Conservation (phyloP, 92 coral and sea anemone species). For the Siderastrea radians region DNA sequence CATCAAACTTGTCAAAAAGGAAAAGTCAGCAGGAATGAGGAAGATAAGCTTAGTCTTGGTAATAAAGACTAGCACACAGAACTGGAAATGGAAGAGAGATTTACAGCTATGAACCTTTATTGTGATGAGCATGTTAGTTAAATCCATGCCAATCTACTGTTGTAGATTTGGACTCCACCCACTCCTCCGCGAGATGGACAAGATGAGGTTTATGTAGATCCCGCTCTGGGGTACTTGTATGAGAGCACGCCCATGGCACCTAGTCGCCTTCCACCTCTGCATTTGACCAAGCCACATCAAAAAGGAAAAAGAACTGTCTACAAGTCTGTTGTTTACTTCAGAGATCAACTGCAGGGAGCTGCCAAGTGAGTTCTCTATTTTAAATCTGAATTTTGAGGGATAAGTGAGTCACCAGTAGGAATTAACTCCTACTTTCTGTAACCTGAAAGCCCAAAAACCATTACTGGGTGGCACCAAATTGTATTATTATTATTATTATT, state of each 20-base stretch:
- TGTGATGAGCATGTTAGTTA: too few relatives aligned
- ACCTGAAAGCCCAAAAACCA: too few relatives aligned
- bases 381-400: too few relatives aligned
- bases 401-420: too few relatives aligned
- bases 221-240: conserved; percentile 78
- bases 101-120: too few relatives aligned
- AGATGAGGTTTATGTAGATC: conserved; percentile 89
- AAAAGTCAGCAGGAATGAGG: too few relatives aligned
- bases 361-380: conserved; percentile 75
- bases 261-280: conserved; percentile 78
- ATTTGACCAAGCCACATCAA: conserved; percentile 80
- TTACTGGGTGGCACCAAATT: too few relatives aligned
- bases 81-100: too few relatives aligned
- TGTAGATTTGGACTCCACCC: conserved; percentile 98
- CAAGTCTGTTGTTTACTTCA: conserved; percentile 73
- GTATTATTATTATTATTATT: too few relatives aligned
- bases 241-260: conserved; percentile 80
- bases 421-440: too few relatives aligned
- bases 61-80: too few relatives aligned
- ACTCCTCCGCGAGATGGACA: conserved; percentile 97
- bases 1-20: neutral
- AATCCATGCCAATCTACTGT: neutral
- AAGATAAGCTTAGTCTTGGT: too few relatives aligned
- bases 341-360: conserved; percentile 87
- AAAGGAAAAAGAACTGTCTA: conserved; percentile 86